Base-by-base conservation (phyloP, 2,888 invertebrate genomes). In the Megamerina dolium region DNA sequence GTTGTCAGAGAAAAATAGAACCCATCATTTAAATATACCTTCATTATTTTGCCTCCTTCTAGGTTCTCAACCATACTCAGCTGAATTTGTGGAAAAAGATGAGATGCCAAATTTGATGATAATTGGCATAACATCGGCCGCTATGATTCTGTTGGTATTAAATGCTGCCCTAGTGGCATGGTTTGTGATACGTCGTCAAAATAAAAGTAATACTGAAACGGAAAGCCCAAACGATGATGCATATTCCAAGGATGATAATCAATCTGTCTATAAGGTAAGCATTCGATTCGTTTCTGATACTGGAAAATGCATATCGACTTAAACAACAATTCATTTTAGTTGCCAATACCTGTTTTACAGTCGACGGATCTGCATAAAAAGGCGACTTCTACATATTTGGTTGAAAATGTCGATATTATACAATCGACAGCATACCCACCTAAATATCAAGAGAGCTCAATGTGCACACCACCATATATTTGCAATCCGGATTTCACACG, bases 91-190 rank as follows among this genome's bases (percentile, higher is more conserved):
- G 14, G 66, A 68, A 35, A 68, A 67, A 43, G 68, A 63, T 43
- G 66, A 67, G 48, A 55, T 67, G 53, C 68, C 66, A 2, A 67
- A 67, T 47, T 61, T 68, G n/a, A 65, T 68, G 55, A 67, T 67
- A 20, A 64, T 67, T 32, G 68, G 68, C 2, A 67, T 67, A 3
- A 67, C 66, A 0, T 66, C 66, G 5, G 68, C 68, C 1, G 66
- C 68, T 2, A 65, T 67, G 68, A 57, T 67, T 2, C 37, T 67
- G 32, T 23, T 67, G 32, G 55, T 67, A 1, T 27, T 67, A 23
- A 67, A 67, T 51, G 66, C 66, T 1, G 66, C 66, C 1, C 49
- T 67, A 17, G 66, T 67, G 3, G 66, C 66, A 10, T 67, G 66
- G 68, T 67, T 68, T 40, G 68, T 67, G 1, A 68, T 67, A 10